phyloP scores from a whole-genome alignment of 2,113 vertebrate genomes.

The Hippocampus guttulatus region DNA sequence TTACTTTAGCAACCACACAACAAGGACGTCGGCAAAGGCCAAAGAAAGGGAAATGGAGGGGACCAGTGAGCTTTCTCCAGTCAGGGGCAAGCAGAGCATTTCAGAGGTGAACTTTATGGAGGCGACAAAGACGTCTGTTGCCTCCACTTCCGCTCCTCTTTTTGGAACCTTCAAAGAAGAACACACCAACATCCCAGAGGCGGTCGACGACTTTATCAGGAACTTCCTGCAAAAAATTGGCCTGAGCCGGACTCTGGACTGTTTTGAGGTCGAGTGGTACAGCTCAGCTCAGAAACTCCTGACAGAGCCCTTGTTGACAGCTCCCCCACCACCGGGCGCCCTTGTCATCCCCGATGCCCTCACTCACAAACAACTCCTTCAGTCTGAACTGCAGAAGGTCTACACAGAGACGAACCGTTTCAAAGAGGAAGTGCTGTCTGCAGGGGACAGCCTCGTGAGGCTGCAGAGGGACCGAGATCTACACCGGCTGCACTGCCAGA shows the following conservation, averaged over 20 bases:
- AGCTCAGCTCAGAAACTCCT: conserved; percentile 53
- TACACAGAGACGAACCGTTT: conserved; percentile 73
- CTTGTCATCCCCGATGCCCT: conserved; percentile 74
- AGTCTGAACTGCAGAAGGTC: conserved; percentile 67
- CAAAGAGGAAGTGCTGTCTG: conserved; percentile 65
- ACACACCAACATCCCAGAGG: conserved; percentile 60
- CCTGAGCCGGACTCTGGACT: conserved; percentile 80
- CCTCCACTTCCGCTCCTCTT: conserved; percentile 27
- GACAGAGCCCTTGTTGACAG: neutral
- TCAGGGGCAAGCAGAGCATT: conserved; percentile 3
- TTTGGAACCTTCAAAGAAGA: conserved; percentile 20
- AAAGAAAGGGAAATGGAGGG: neutral
- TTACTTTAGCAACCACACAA: conserved; percentile 29
- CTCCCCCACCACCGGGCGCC: conserved; percentile 16
- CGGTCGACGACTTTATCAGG: conserved; percentile 84
- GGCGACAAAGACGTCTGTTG: conserved; percentile 12
- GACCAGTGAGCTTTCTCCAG: neutral
- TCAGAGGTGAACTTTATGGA: conserved; percentile 27
- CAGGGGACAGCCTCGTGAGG: conserved; percentile 72
- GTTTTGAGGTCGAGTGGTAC: conserved; percentile 91
- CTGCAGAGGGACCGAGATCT: conserved; percentile 81
- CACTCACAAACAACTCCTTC: conserved; percentile 71
- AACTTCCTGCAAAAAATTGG: conserved; percentile 82
- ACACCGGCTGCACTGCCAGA: conserved; percentile 78
- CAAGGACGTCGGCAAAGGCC: conserved; percentile 18